Evolutionary conservation across 2,888 invertebrate species (phyloP).

Genomic region (Dendrolimus houi): DNA sequence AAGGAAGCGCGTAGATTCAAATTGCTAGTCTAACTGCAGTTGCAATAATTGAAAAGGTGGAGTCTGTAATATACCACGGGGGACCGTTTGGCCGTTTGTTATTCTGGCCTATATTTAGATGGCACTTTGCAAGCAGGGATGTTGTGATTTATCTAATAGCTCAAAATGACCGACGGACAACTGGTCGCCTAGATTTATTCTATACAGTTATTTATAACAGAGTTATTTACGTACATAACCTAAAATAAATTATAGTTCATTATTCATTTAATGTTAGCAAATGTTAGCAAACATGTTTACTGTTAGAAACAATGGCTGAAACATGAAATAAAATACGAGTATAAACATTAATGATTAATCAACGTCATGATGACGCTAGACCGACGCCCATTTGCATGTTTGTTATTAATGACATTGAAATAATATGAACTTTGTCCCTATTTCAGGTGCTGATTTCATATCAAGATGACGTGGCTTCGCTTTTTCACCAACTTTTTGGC

Average conservation of each 20-base stretch:
- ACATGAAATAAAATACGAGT: too few relatives aligned
- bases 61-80: slow-evolving; percentile 43
- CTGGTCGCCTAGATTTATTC: slow-evolving; percentile 6
- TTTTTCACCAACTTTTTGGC: slow-evolving; percentile 41
- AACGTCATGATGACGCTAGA: neutral
- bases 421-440: slow-evolving; percentile 3
- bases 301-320: too few relatives aligned
- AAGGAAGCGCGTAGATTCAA: slow-evolving; percentile 50
- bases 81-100: slow-evolving; percentile 33
- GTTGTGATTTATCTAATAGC: slow-evolving; percentile 41
- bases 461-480: slow-evolving; percentile 50
- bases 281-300: too few relatives aligned
- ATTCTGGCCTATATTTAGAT: slow-evolving; percentile 46
- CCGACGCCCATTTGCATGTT: neutral
- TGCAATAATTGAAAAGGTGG: slow-evolving; percentile 51
- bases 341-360: too few relatives aligned
- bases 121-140: slow-evolving; percentile 34
- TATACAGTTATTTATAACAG: neutral
- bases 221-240: too few relatives aligned
- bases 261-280: too few relatives aligned
- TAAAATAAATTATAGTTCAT: too few relatives aligned
- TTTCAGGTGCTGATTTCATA: slow-evolving; percentile 58
- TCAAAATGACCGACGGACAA: slow-evolving; percentile 5
- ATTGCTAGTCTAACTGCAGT: slow-evolving; percentile 46
- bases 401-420: neutral